Conservation (phyloP, 2,113 vertebrate species). For the Tricholaema leucomelas region DNA sequence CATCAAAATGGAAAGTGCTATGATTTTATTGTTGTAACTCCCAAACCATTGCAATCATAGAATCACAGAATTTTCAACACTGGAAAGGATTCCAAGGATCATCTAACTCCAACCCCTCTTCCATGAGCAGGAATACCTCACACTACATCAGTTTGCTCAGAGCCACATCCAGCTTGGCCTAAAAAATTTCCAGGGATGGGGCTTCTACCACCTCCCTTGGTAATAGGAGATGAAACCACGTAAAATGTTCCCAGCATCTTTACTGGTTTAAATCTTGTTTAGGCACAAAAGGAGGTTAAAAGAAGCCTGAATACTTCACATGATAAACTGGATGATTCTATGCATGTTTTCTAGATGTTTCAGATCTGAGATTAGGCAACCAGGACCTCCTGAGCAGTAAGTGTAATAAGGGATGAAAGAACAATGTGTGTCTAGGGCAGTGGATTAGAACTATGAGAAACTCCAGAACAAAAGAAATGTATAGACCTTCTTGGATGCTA, state of each 20-base stretch:
- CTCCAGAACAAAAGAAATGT: not conserved
- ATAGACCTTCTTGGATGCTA: not conserved
- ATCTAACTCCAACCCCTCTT: too few relatives aligned
- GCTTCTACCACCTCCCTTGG: too few relatives aligned
- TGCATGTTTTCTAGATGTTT: not conserved
- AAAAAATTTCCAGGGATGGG: too few relatives aligned
- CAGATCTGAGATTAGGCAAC: not conserved
- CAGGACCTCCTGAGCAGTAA: not conserved
- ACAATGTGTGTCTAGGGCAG: not conserved
- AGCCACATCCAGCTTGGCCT: too few relatives aligned
- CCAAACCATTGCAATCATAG: too few relatives aligned
- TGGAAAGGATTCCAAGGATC: too few relatives aligned
- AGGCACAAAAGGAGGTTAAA: too few relatives aligned
- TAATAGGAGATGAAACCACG: not conserved
- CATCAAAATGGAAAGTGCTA: not conserved
- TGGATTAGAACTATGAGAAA: not conserved
- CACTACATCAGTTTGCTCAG: too few relatives aligned
- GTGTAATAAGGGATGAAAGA: not conserved
- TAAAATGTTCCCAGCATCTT: not conserved
- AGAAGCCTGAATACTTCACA: not conserved
- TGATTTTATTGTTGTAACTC: constrained; percentile 10
- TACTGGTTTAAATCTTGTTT: too few relatives aligned
- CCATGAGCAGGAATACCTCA: too few relatives aligned
- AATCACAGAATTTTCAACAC: too few relatives aligned
- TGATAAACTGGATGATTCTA: not conserved